Conservation (phyloP, 1,140 invertebrate species). For the Pentalonia nigronervosa region DNA sequence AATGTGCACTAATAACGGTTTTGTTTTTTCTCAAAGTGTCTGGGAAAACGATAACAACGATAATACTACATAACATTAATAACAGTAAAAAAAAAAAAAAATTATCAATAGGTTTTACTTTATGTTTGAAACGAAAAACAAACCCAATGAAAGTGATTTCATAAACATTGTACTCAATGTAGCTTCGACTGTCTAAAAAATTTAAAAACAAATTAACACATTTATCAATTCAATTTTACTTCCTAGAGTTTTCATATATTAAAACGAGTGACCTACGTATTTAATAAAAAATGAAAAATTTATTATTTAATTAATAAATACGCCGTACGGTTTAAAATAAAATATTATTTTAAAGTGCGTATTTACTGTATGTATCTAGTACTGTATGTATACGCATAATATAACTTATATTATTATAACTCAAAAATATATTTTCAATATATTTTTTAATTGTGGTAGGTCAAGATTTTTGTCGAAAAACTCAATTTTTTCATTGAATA, state of each 20-base stretch:
- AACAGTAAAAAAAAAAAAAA: neutral
- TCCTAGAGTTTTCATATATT: neutral
- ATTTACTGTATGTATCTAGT: too few species aligned
- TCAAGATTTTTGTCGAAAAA: neutral
- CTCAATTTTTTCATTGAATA: neutral
- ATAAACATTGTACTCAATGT: neutral
- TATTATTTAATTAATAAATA: neutral
- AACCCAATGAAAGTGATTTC: neutral
- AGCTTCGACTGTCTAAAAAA: neutral
- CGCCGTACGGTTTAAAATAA: neutral
- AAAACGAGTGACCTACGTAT: neutral
- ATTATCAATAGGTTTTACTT: neutral
- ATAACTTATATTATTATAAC: neutral
- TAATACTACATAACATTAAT: neutral
- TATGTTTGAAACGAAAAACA: neutral
- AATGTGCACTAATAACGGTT: slow-evolving; percentile 14
- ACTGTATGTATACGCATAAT: neutral
- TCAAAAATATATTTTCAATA: neutral
- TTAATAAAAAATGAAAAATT: neutral
- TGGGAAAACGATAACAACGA: slow-evolving; percentile 5
- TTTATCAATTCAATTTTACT: neutral
- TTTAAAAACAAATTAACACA: neutral
- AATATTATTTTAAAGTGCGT: too few species aligned
- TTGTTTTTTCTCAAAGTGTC: slow-evolving; percentile 11
- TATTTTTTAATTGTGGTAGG: neutral